Base-by-base conservation (phyloP, 1,140 invertebrate species). In the Drosophila arawakana region DNA sequence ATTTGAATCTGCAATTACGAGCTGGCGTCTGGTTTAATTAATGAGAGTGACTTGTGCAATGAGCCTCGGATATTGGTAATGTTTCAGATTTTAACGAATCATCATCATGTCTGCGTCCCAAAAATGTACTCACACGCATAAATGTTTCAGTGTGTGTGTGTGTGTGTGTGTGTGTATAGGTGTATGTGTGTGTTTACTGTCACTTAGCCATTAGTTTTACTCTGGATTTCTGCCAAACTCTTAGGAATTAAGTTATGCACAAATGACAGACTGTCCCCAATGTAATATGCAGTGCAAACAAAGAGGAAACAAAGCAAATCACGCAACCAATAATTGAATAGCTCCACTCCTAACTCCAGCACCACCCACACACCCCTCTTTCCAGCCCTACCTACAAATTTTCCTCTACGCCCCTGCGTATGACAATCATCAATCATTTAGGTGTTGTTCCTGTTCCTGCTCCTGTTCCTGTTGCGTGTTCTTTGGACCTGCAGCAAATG, bases 401-500 rank as follows among this genome's bases (percentile, higher is more conserved):
- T 30, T 30, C 44, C 30, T 5, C 21, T 9, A 44, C 10, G n/a
- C 18, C 54, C 10, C n/a, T 10, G 59, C 34, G 54, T 76, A 66
- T 70, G 82, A 78, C 78, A 81, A 84, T 73, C 82, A 85, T 85
- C 81, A 85, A 85, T 85, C 81, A 86, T 85, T 78, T 72, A 78
- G 82, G 78, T 78, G 73, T 83, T 73, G 60, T 54, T 66, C 52
- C 44, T 59, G 67, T 71, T 57, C 25, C 25, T 30, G 25, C 6
- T 15, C 25, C 25, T 73, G 60, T 54, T 66, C 52, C 44, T 59
- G 67, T 71, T 57, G 60, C 76, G 69, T 72, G 69, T 18, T 50
- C 52, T 63, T 43, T 72, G 43, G 43, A 55, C 49, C 50, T 34
- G 39, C 10, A 11, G 39, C 39, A 11, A 43, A 11, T 10, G 39